Base-by-base conservation (phyloP, 2,888 invertebrate genomes). In the Campoplex capitator region DNA sequence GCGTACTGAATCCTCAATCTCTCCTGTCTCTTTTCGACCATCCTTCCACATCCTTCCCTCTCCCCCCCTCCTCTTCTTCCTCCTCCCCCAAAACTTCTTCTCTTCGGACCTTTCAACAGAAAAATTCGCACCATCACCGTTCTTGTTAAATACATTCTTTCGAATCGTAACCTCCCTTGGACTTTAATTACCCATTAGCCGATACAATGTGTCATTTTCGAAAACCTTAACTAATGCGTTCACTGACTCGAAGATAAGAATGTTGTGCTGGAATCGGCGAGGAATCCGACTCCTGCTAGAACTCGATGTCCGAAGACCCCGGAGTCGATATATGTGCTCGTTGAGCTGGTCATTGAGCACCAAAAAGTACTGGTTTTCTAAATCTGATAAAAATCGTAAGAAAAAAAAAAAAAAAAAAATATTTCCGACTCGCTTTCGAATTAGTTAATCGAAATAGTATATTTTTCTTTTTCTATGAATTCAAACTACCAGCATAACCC, bases 171-270 rank as follows among this genome's bases (percentile, higher is more conserved):
- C 88, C 86, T 81, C 88, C 88, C 54, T 23, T 87, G 84, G 89
- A 91, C 91, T 91, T 92, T 92, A 93, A 93, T 92, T 91, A 90
- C 89, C 92, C 92, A 92, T 93, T 92, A 92, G 90, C 89, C 90
- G 91, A 90, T 91, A 89, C 90, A 90, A 91, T 92, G 92, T 92
- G 93, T 92, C 91, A 92, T 92, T 92, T 92, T 91, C 91, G 90
- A 89, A 90, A 89, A 89, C 91, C 90, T 91, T 91, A 91, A 92
- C 89, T 89, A 91, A 91, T 91, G 91, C 90, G 89, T 89, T 89
- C 88, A 83, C 86, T 81, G 85, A 88, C 86, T 87, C 88, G 89
- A 89, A 87, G 88, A 85, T 89, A 88, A 89, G 90, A 89, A 90
- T 90, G 88, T 77, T 74, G 74, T n/a, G n/a, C n/a, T 71, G 81